These are phyloP conservation scores for Canis aureus DNA, from an alignment of 2,113 vertebrate species.

Conservation along the genomic window DNA sequence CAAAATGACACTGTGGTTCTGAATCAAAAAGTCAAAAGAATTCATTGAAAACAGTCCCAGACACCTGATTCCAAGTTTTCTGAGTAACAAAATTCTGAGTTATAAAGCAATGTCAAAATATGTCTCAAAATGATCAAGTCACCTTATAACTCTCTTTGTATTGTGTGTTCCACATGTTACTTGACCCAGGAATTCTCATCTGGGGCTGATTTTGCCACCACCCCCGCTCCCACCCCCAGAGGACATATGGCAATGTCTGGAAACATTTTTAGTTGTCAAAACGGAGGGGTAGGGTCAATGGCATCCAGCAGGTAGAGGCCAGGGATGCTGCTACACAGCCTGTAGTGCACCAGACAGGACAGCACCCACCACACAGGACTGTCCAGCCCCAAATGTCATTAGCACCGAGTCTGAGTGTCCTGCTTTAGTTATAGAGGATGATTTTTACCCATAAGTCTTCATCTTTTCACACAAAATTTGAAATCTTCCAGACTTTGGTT, in stretches of 20 bases:
- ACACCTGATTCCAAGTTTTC: fast-evolving
- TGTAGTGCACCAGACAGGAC: fast-evolving
- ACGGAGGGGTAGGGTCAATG: not conserved
- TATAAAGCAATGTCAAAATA: not conserved
- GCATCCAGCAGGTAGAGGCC: not conserved
- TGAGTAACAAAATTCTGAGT: not conserved
- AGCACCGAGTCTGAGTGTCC: fast-evolving
- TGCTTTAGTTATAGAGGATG: fast-evolving
- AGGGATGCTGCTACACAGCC: too few species aligned
- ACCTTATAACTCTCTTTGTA: not conserved
- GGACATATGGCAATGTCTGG: not conserved
- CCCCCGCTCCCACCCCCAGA: not conserved
- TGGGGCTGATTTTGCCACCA: not conserved
- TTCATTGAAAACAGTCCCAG: fast-evolving
- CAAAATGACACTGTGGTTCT: not conserved
- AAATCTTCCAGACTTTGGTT: not conserved
- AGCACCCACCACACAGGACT: fast-evolving
- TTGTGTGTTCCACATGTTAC: not conserved
- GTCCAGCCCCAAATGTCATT: fast-evolving
- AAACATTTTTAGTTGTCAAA: not conserved
- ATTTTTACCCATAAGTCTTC: too few species aligned
- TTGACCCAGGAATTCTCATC: not conserved
- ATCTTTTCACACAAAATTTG: not conserved
- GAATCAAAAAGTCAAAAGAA: not conserved
- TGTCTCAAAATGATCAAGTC: not conserved